These are phyloP conservation scores for Pseudocheirus occidentalis DNA, from an alignment of 2,797 vertebrate genomes.

Conservation along the genomic window DNA sequence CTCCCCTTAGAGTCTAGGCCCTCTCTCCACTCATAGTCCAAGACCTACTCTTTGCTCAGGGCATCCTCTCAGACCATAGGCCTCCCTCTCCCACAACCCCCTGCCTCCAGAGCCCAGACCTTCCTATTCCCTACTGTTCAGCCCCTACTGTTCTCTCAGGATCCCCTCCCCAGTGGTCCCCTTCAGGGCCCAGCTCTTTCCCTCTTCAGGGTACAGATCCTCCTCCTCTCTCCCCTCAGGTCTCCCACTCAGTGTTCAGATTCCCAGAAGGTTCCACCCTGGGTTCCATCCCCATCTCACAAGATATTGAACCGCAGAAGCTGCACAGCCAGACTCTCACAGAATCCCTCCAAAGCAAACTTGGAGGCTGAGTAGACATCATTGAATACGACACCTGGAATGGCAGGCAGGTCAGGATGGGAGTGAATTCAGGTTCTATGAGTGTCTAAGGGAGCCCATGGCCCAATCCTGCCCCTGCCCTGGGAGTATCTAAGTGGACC, in stretches of 20 bases:
- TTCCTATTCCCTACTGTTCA: neutral
- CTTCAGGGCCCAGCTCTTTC: fast-evolving
- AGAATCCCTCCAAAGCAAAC: conserved; percentile 96
- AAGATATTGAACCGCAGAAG: conserved; percentile 93
- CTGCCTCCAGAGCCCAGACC: fast-evolving
- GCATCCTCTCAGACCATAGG: neutral
- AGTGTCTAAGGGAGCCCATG: neutral
- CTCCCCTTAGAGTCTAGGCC: neutral
- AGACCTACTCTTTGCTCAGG: neutral
- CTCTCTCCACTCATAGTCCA: neutral
- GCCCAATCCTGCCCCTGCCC: neutral
- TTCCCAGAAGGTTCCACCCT: neutral
- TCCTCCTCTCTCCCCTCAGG: fast-evolving
- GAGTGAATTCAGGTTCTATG: neutral
- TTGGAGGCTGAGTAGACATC: conserved; percentile 96
- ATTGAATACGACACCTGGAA: conserved; percentile 92
- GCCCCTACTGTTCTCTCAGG: neutral
- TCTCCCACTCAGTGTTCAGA: neutral
- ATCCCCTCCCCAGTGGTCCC: too few species aligned
- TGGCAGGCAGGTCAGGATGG: neutral
- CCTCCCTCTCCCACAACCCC: fast-evolving
- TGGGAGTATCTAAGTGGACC: neutral
- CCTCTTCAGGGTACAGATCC: neutral
- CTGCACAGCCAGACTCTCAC: conserved; percentile 95
- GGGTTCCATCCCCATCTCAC: conserved; percentile 80